Base-by-base conservation (phyloP, 2,888 invertebrate species). In the Ennomos erosarius region DNA sequence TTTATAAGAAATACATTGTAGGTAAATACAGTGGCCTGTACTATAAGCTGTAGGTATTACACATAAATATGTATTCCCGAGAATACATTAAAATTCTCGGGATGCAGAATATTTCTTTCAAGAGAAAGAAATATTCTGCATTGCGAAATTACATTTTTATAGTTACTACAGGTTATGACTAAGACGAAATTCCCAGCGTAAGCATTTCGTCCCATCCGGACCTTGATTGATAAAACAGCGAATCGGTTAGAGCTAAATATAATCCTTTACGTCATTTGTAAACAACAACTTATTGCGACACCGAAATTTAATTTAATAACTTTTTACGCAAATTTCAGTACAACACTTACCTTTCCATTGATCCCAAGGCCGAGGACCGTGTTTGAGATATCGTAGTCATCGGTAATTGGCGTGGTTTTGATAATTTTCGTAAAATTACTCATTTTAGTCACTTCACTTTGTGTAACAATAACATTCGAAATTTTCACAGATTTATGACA, bases 291-390 rank as follows among this genome's bases (percentile, higher is more conserved):
- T n/a, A 13, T 40, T 12, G 13, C 10, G 43, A 43, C 47, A 42
- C 10, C 11, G 42, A 54, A 56, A 51, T 51, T 40, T n/a, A n/a
- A n/a, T n/a, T n/a, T n/a, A 16, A 6, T 48, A 52, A 36, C 50
- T 60, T 64, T 58, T 51, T 37, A 33, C 12, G n/a, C 46, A 42
- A 55, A 51, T 45, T 52, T 39, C 26, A 44, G 33, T 35, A 40
- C n/a, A 53, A 51, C 61, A 75, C 84, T 75, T 71, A 93, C 93
- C 95, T 99, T 99, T 65, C 99, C 99, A 90, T 99, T 99, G 71
- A 99, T 99, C 10, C 99, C 99, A 64, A 99, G 94, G 44, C 99
- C 99, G 62, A 99, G 94, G 43, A 99, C 99, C 64, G 96, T 97
- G 79, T 96, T 97, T 37, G 98, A 97, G 77, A 99, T 97, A 82